Percentiles rank a stretch among this genome's conserved stretches.
These are phyloP conservation scores for Ovis aries DNA, from an alignment of 2,113 vertebrate species.

Conservation along the genomic window ARS-UI_Ramb_v3.0 NC_056070.1:66279001-66279500, in stretches of 20 bases:
- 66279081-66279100: background rate
- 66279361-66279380: background rate
- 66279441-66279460: background rate
- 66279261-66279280: fast-evolving
- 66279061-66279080: background rate
- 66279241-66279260: background rate
- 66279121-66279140: background rate
- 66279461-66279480: background rate
- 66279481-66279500: background rate
- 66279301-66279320: background rate
- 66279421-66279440: background rate
- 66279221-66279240: background rate
- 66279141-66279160: background rate
- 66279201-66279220: background rate
- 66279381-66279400: background rate
- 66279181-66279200: background rate
- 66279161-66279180: background rate
- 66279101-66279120: background rate
- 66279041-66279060: background rate
- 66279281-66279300: background rate
- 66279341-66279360: background rate
- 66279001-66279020: background rate
- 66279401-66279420: background rate
- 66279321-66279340: background rate
- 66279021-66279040: background rate